A percentile compares a stretch with the other conserved stretches of the same genome.
Evolutionary conservation across 1,140 invertebrate genomes (phyloP).

Genomic region (Drosophila insularis): DNA sequence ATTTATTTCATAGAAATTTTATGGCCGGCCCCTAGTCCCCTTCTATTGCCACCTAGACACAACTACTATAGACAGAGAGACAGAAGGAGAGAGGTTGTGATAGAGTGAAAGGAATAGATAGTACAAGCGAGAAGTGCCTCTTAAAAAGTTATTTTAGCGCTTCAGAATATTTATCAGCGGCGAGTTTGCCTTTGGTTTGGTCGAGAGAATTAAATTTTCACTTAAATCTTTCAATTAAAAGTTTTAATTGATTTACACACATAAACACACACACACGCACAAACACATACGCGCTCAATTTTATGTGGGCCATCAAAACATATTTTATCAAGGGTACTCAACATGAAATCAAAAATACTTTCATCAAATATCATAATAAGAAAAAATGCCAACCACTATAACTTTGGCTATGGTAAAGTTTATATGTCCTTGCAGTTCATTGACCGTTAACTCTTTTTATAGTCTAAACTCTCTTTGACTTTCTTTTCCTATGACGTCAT

Average conservation of each 20-base stretch:
- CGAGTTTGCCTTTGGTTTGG: slow-evolving; percentile 14
- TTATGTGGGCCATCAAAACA: slow-evolving; percentile 32
- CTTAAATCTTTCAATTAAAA: slow-evolving; percentile 77
- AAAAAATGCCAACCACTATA: too few relatives aligned
- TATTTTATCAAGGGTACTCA: slow-evolving; percentile 22
- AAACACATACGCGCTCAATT: slow-evolving; percentile 14
- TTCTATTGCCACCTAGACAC: neutral
- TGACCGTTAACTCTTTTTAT: too few relatives aligned
- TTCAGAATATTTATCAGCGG: slow-evolving; percentile 9
- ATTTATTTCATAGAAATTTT: slow-evolving; percentile 44
- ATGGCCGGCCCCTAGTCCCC: neutral
- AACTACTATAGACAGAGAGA: neutral
- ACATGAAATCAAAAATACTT: neutral
- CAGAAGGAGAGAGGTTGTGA: neutral
- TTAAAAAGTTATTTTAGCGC: slow-evolving; percentile 20
- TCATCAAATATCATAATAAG: neutral
- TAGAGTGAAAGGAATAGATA: neutral
- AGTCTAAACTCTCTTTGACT: too few relatives aligned
- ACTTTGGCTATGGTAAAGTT: neutral
- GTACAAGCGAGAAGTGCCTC: neutral
- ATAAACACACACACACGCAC: slow-evolving; percentile 19
- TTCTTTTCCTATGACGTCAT: too few relatives aligned
- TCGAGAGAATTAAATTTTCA: slow-evolving; percentile 52
- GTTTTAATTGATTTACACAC: slow-evolving; percentile 70
- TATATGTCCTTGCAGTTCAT: too few relatives aligned